phyloP scores from a whole-genome alignment of 2,888 invertebrate genomes.

The Ditula angustiorana region DNA sequence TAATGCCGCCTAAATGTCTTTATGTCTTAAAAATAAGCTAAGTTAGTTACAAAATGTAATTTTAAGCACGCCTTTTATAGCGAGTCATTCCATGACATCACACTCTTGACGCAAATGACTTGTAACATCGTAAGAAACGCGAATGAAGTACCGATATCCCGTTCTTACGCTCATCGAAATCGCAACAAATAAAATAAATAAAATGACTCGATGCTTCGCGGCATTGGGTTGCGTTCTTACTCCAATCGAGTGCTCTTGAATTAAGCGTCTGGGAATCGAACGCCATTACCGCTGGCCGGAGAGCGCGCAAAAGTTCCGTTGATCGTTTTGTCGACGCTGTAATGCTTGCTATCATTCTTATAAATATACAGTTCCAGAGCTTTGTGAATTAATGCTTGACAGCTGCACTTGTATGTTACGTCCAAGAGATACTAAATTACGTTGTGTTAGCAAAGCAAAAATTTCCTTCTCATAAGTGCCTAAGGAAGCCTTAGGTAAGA shows the following conservation, averaged over 20 bases:
- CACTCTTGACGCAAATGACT: conserved; percentile 26
- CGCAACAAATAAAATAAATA: conserved; percentile 38
- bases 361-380: neutral
- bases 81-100: conserved; percentile 7
- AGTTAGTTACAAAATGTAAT: neutral
- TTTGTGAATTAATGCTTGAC: neutral
- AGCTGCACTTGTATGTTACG: neutral
- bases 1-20: neutral
- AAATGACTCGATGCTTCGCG: conserved; percentile 32
- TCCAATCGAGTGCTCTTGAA: conserved; percentile 58
- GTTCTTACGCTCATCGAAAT: conserved; percentile 34
- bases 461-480: too few species aligned
- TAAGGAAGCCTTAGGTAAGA: too few species aligned
- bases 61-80: neutral
- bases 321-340: conserved; percentile 32
- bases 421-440: neutral
- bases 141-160: conserved; percentile 27
- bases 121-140: conserved; percentile 29
- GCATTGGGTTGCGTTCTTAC: conserved; percentile 45
- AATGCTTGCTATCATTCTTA: neutral
- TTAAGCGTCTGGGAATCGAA: conserved; percentile 40
- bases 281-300: conserved; percentile 34
- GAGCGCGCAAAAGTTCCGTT: conserved; percentile 32
- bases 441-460: neutral
- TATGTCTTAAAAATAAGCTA: neutral